Conservation (phyloP, 2,888 invertebrate species). For the Drosophila subsilvestris region DNA sequence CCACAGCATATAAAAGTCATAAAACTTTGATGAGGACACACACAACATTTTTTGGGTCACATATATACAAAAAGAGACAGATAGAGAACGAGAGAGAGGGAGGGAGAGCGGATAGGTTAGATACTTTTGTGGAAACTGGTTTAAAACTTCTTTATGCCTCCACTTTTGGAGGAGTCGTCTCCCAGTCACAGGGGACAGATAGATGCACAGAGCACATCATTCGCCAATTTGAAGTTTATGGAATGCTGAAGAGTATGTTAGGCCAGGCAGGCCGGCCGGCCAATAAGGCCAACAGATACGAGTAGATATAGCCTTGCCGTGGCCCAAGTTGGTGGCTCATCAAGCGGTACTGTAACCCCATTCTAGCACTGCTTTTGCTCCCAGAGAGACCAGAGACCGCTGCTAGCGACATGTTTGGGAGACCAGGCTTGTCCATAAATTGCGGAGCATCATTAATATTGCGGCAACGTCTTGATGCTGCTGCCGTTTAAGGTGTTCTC, state of each 20-base stretch:
- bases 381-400: neutral
- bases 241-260: constrained; percentile 27
- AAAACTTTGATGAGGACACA: constrained; percentile 49
- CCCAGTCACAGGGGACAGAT: constrained; percentile 30
- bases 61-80: constrained; percentile 7
- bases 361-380: constrained; percentile 7
- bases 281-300: constrained; percentile 23
- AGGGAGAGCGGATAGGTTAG: neutral
- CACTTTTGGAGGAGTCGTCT: constrained; percentile 15
- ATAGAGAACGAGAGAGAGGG: neutral
- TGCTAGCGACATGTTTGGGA: constrained; percentile 8
- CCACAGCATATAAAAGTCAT: constrained; percentile 35
- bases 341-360: constrained; percentile 33
- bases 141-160: constrained; percentile 24
- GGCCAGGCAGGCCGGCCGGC: constrained; percentile 18
- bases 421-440: constrained; percentile 11
- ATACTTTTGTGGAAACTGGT: constrained; percentile 26
- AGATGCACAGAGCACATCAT: constrained; percentile 30
- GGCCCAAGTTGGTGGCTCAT: constrained; percentile 23
- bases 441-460: constrained; percentile 22
- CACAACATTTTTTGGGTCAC: constrained; percentile 35
- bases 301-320: constrained; percentile 11
- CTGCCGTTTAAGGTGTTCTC: constrained; percentile 5
- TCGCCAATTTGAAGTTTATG: constrained; percentile 25
- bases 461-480: constrained; percentile 1